Evolutionary conservation across 2,113 vertebrate species (phyloP).

Genomic region (Rutilus rutilus): DNA sequence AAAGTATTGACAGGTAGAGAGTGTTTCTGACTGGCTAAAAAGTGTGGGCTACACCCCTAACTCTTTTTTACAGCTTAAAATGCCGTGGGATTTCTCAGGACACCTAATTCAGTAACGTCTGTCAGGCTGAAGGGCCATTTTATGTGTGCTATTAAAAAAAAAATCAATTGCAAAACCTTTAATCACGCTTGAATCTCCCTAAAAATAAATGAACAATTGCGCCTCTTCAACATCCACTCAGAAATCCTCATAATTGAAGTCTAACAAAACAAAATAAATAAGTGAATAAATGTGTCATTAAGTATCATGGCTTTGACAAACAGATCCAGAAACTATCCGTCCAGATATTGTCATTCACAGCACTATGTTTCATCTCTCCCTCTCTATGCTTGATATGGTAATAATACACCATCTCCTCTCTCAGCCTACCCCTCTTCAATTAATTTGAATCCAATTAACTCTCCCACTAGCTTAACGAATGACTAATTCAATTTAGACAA

Average conservation of each 20-base stretch:
- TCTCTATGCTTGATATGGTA: conserved; percentile 29
- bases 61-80: neutral
- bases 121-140: conserved; percentile 15
- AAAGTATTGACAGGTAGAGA: neutral
- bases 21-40: neutral
- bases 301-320: neutral
- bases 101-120: neutral
- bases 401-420: conserved; percentile 17
- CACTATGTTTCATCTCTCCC: neutral
- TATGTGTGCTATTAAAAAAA: neutral
- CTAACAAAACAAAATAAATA: conserved; percentile 21
- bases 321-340: neutral
- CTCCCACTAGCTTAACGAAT: conserved; percentile 54
- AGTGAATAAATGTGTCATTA: neutral
- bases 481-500: conserved; percentile 60
- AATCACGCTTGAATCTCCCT: neutral
- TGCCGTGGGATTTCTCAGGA: neutral
- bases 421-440: conserved; percentile 22
- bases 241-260: neutral
- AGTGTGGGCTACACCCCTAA: neutral
- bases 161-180: neutral
- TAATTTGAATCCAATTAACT: conserved; percentile 65
- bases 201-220: neutral
- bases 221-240: neutral
- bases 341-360: conserved; percentile 3